These are phyloP conservation scores for Apantesis nais DNA, from an alignment of 2,888 invertebrate genomes.

Conservation along the genomic window DNA sequence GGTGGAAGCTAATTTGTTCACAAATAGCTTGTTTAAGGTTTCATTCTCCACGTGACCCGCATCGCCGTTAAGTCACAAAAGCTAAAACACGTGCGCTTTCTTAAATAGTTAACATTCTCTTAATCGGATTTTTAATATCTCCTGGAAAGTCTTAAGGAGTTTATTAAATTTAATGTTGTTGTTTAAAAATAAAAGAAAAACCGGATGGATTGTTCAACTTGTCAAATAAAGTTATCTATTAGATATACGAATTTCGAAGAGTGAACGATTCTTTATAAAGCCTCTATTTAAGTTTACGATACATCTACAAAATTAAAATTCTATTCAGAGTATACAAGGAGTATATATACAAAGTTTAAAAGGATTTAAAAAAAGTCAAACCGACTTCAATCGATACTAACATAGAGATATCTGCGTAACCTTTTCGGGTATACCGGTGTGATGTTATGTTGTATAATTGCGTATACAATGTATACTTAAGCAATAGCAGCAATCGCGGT, in stretches of 20 bases:
- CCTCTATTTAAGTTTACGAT: not conserved
- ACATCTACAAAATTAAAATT: too few species aligned
- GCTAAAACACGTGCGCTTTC: not conserved
- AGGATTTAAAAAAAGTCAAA: too few species aligned
- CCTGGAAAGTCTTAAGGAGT: too few species aligned
- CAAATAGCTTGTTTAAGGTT: not conserved
- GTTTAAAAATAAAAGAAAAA: not conserved
- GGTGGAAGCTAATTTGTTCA: slow-evolving; percentile 10
- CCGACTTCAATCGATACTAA: too few species aligned
- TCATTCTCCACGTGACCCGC: not conserved
- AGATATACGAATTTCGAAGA: not conserved
- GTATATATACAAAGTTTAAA: too few species aligned
- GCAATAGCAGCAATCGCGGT: too few species aligned
- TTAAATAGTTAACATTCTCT: not conserved
- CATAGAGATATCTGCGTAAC: too few species aligned
- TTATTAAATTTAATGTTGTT: too few species aligned
- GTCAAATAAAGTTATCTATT: not conserved
- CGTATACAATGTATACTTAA: too few species aligned
- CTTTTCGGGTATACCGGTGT: too few species aligned
- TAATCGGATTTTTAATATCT: not conserved
- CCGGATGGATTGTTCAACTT: not conserved
- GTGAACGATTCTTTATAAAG: not conserved
- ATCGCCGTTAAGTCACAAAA: not conserved
- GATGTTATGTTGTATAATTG: too few species aligned
- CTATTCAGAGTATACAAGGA: too few species aligned